Evolutionary conservation across 1,140 invertebrate species (phyloP).

Genomic region (Drosophila simulans): DNA sequence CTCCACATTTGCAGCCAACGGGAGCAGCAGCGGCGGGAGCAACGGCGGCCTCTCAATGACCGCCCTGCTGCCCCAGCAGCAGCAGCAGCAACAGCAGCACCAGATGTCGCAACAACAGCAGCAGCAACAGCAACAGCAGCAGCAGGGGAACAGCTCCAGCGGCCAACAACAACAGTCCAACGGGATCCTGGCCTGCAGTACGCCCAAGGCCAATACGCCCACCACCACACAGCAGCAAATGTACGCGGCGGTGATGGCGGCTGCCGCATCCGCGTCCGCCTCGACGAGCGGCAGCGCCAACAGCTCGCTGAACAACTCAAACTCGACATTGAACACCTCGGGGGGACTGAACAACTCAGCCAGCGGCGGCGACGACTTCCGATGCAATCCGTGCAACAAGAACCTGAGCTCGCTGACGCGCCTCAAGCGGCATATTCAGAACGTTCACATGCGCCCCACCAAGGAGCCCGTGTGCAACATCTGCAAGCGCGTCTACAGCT

Average conservation of each 20-base stretch:
- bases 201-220: conserved; percentile 57
- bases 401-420: conserved; percentile 92
- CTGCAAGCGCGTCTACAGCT: conserved; percentile 94
- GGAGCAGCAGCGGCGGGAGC: conserved; percentile 51
- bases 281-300: conserved; percentile 39
- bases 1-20: conserved; percentile 77
- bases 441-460: conserved; percentile 93
- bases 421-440: conserved; percentile 94
- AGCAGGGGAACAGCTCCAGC: conserved; percentile 40
- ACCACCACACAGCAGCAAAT: conserved; percentile 73
- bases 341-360: conserved; percentile 77
- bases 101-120: conserved; percentile 30
- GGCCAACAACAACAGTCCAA: conserved; percentile 40
- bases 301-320: conserved; percentile 54
- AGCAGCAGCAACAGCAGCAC: conserved; percentile 27
- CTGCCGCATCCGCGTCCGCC: conserved; percentile 26
- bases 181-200: conserved; percentile 57
- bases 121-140: conserved; percentile 37
- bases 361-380: conserved; percentile 89
- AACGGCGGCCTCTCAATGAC: conserved; percentile 45
- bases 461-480: conserved; percentile 94
- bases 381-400: conserved; percentile 95
- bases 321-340: conserved; percentile 83
- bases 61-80: conserved; percentile 34
- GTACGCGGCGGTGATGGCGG: conserved; percentile 73